Conservation (phyloP, 2,113 vertebrate genomes). For the Nanorana parkeri region DNA sequence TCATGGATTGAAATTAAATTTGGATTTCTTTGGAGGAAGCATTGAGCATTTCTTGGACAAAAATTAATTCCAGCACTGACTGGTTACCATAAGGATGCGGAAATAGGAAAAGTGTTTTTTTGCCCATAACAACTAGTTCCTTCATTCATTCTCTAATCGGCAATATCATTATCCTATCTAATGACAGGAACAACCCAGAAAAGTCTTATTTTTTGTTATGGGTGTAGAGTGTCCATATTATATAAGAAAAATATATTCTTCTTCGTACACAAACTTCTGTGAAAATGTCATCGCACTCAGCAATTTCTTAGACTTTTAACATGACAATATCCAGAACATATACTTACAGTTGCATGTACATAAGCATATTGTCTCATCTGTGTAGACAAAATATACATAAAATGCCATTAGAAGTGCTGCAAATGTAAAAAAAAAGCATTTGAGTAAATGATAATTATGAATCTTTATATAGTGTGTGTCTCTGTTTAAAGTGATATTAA, state of each 20-base stretch:
- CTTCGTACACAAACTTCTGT: background rate
- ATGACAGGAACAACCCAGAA: background rate
- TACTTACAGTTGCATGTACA: slow-evolving; percentile 13
- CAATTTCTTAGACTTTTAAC: background rate
- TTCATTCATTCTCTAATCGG: no score
- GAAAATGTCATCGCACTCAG: background rate
- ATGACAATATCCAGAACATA: background rate
- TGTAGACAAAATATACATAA: background rate
- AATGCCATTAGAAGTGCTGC: background rate
- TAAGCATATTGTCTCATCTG: slow-evolving; percentile 2
- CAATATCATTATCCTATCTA: no score
- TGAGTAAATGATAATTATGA: no score
- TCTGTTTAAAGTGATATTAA: background rate
- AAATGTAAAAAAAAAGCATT: background rate
- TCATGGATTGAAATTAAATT: no score
- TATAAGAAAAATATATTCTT: background rate
- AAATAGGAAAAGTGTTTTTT: no score
- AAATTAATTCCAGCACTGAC: no score
- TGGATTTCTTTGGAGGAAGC: no score
- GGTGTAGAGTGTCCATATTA: background rate
- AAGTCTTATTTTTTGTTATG: background rate
- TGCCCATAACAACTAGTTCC: no score
- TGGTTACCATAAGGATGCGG: no score
- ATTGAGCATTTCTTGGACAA: no score
- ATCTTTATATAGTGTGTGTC: background rate